Conservation (phyloP, 2,113 vertebrate species). For the Pao palembangensis region DNA sequence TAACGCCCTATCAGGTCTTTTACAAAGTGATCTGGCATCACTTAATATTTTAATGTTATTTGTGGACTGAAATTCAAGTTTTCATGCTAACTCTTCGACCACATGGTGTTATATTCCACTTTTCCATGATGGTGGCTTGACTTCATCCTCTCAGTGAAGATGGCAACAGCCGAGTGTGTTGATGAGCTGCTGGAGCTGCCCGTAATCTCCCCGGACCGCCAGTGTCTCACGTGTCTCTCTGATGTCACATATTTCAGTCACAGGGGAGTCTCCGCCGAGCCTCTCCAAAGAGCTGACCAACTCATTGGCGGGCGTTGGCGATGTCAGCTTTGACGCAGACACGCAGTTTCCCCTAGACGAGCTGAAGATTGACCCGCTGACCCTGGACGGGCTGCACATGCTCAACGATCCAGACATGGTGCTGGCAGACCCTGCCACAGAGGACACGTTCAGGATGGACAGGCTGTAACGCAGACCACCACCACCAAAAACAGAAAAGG, state of each 20-base stretch:
- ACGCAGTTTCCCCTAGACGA: conserved; percentile 97
- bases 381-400: conserved; percentile 97
- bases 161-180: too few species aligned
- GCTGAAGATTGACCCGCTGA: conserved; percentile 97
- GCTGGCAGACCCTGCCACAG: conserved; percentile 91
- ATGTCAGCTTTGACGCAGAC: conserved; percentile 94
- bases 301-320: conserved; percentile 88
- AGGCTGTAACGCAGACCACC: conserved; percentile 78
- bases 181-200: too few species aligned
- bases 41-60: too few species aligned
- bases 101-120: too few species aligned
- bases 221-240: conserved; percentile 7
- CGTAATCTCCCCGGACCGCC: too few species aligned
- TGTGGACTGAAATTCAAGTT: too few species aligned
- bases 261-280: conserved; percentile 95
- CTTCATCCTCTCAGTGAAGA: too few species aligned
- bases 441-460: conserved; percentile 99
- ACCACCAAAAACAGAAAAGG: background rate
- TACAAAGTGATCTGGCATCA: too few species aligned
- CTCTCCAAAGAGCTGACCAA: conserved; percentile 96
- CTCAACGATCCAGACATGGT: conserved; percentile 99
- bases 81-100: too few species aligned
- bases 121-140: too few species aligned
- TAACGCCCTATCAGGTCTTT: too few species aligned
- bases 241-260: conserved; percentile 76